Conservation (phyloP, 1,140 invertebrate species). For the Oreohelix idahoensis region DNA sequence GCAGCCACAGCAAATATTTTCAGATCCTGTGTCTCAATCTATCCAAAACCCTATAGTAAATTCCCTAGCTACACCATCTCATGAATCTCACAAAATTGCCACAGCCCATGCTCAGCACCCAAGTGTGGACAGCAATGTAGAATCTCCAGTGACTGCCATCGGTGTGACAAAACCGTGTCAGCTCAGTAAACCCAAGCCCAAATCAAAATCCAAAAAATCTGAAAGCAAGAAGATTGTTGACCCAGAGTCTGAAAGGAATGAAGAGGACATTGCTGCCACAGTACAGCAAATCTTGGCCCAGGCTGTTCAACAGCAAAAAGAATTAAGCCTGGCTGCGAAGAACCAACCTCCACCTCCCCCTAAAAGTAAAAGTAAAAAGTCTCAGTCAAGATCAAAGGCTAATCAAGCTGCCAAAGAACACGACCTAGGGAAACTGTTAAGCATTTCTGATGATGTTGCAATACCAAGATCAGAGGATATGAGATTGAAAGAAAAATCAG, state of each 20-base stretch:
- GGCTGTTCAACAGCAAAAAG: slow-evolving; percentile 36
- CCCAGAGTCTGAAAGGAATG: slow-evolving; percentile 27
- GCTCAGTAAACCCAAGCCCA: background rate
- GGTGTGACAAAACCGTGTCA: background rate
- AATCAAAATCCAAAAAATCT: slow-evolving; percentile 40
- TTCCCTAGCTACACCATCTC: background rate
- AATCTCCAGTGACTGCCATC: background rate
- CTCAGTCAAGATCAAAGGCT: slow-evolving; percentile 13
- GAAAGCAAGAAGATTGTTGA: slow-evolving; percentile 32
- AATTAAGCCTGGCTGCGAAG: slow-evolving; percentile 36
- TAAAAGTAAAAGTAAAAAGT: slow-evolving; percentile 39
- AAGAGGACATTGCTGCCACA: slow-evolving; percentile 28
- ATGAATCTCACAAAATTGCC: background rate
- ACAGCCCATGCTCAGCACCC: background rate
- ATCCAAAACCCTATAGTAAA: slow-evolving; percentile 2
- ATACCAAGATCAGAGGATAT: background rate
- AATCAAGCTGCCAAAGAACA: slow-evolving; percentile 21
- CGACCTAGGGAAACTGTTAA: slow-evolving; percentile 27
- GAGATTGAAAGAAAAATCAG: background rate
- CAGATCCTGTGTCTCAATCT: background rate
- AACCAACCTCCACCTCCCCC: slow-evolving; percentile 35
- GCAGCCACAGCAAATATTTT: background rate
- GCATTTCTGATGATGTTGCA: slow-evolving; percentile 31
- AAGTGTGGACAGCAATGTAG: no score
- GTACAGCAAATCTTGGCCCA: slow-evolving; percentile 37